Percentiles rank a stretch among this genome's conserved stretches.
These are phyloP conservation scores for Onychomys leucogaster DNA, from an alignment of 2,797 vertebrate genomes.

Conservation along the genomic window DNA sequence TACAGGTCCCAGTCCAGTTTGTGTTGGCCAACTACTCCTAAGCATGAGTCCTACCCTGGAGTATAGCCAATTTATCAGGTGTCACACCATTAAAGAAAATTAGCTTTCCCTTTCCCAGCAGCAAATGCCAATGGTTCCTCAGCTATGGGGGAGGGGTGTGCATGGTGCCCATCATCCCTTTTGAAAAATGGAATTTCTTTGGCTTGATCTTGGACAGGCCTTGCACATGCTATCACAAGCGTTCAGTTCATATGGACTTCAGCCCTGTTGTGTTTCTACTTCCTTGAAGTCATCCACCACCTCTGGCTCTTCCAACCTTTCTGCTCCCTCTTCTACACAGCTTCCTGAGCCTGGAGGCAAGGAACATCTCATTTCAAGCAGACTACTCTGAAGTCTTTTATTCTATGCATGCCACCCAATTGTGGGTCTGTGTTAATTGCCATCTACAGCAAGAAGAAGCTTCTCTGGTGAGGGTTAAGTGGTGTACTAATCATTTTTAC, in stretches of 20 bases:
- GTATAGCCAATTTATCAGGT: not conserved
- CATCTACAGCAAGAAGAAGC: not conserved
- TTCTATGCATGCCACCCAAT: not conserved
- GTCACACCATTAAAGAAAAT: too few species aligned
- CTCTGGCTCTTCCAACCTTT: not conserved
- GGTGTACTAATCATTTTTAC: not conserved
- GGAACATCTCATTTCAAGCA: not conserved
- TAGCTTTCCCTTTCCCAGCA: too few species aligned
- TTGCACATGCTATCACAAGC: not conserved
- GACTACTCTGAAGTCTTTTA: not conserved
- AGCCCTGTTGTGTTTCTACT: not conserved
- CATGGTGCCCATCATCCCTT: not conserved
- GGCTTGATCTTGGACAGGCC: not conserved
- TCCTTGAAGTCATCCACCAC: not conserved
- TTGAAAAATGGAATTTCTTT: not conserved
- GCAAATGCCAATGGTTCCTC: not conserved
- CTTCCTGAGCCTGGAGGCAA: not conserved
- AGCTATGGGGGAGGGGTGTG: not conserved
- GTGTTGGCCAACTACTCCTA: not conserved
- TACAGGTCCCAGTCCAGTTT: not conserved
- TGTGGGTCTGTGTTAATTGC: not conserved
- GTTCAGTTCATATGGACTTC: not conserved
- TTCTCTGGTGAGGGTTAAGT: not conserved
- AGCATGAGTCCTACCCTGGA: not conserved
- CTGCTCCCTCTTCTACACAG: not conserved